Evolutionary conservation across 2,797 vertebrate genomes (phyloP).

Genomic region (Anabacerthia variegaticeps): DNA sequence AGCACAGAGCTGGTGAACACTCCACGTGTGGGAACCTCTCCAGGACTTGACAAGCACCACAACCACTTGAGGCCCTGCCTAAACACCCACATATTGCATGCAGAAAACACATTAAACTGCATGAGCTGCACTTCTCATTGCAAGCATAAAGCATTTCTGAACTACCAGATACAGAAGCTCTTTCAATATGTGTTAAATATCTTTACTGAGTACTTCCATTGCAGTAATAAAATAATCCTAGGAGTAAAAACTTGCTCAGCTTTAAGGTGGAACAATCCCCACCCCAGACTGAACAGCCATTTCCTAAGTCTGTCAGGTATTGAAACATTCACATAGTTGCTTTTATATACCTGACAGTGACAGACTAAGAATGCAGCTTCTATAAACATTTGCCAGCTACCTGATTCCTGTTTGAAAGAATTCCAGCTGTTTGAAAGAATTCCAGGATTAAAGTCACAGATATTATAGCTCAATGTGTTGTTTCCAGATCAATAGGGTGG

Average conservation of each 20-base stretch:
- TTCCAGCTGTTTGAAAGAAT: not conserved
- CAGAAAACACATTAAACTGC: not conserved
- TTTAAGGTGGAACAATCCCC: not conserved
- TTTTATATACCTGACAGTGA: not conserved
- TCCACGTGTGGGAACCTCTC: rapidly evolving
- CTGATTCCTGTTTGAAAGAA: not conserved
- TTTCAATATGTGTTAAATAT: not conserved
- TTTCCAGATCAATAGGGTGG: not conserved
- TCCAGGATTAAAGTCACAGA: not conserved
- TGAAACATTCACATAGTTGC: not conserved
- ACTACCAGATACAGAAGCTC: not conserved
- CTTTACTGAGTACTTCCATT: not conserved
- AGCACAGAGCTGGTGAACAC: not conserved
- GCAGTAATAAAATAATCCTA: not conserved
- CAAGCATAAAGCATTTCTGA: not conserved
- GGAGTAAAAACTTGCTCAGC: not conserved
- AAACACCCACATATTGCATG: not conserved
- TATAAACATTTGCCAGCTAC: not conserved
- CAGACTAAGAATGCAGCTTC: not conserved
- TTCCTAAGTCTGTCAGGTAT: not conserved
- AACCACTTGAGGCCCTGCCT: not conserved
- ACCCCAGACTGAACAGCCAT: not conserved
- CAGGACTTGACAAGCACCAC: not conserved
- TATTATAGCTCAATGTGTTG: not conserved
- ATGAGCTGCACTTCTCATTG: not conserved